Conservation (phyloP, 2,888 invertebrate genomes). For the Myathropa florea region DNA sequence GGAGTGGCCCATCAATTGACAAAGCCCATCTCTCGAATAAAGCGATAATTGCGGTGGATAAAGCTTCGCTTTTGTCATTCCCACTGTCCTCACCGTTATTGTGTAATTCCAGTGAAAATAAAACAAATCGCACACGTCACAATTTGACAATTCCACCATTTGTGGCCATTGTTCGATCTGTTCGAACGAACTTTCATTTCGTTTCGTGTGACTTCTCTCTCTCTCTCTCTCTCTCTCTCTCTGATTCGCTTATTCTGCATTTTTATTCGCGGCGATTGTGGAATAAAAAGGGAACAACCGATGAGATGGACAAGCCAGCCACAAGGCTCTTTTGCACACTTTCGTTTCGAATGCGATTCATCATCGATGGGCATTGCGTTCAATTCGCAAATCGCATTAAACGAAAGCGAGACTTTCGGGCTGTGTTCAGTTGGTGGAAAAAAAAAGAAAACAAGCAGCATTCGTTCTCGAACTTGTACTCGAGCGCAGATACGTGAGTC, state of each 20-base stretch:
- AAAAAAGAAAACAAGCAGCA: background rate
- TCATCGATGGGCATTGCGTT: slow-evolving; percentile 20
- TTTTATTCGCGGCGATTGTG: background rate
- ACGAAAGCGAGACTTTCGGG: slow-evolving; percentile 33
- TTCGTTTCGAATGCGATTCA: slow-evolving; percentile 41
- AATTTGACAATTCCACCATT: background rate
- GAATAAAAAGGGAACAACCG: background rate
- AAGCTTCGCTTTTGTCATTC: background rate
- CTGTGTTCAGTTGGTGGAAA: background rate
- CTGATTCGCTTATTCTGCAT: slow-evolving; percentile 21
- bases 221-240: background rate
- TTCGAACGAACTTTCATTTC: slow-evolving; percentile 1
- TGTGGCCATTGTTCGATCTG: background rate
- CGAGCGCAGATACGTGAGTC: background rate
- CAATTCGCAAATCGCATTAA: slow-evolving; percentile 44
- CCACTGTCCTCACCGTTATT: background rate
- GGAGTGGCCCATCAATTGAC: background rate
- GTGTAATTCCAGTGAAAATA: slow-evolving; percentile 4
- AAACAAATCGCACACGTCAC: background rate
- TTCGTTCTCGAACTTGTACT: background rate
- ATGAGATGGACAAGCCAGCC: background rate
- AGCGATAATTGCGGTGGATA: background rate
- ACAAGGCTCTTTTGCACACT: slow-evolving; percentile 1
- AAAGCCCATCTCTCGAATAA: background rate
- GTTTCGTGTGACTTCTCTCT: slow-evolving; percentile 8